phyloP scores from a whole-genome alignment of 1,140 invertebrate genomes.

The Zelostemma sp. region DNA sequence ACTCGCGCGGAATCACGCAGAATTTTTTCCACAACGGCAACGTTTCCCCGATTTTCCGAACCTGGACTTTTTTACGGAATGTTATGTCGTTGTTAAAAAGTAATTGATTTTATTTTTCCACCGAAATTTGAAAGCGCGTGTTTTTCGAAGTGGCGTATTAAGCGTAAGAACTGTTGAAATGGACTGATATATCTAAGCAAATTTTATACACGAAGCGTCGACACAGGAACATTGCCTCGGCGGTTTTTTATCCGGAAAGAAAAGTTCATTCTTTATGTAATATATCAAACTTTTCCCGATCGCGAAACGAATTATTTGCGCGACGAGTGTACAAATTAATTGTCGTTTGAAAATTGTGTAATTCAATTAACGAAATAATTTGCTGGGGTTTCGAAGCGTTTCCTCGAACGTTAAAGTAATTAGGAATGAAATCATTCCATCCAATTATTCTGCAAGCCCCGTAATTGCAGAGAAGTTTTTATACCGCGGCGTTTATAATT shows the following conservation, averaged over 20 bases:
- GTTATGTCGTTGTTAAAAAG: neutral
- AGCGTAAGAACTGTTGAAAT: constrained; percentile 6
- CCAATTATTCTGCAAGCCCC: too few species aligned
- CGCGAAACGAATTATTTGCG: neutral
- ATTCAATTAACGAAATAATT: too few species aligned
- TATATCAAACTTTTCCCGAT: constrained; percentile 6
- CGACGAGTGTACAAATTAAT: too few species aligned
- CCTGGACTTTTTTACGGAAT: neutral
- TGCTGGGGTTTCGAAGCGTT: too few species aligned
- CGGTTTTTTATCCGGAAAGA: too few species aligned
- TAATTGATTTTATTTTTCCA: constrained; percentile 1
- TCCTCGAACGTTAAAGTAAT: too few species aligned
- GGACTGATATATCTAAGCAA: constrained; percentile 27
- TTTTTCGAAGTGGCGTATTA: neutral
- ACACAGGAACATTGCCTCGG: constrained; percentile 5
- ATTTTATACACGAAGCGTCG: constrained; percentile 25
- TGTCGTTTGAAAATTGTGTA: too few species aligned
- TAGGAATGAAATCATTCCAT: too few species aligned
- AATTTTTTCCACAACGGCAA: neutral
- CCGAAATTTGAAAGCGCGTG: neutral
- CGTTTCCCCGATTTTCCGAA: constrained; percentile 5
- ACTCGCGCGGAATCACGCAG: constrained; percentile 4
- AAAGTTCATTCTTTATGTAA: constrained; percentile 17
- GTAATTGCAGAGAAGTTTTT: neutral
- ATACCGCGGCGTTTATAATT: constrained; percentile 14